Conservation (phyloP, 2,888 invertebrate genomes). For the Drosophila nr. perissopoda region DNA sequence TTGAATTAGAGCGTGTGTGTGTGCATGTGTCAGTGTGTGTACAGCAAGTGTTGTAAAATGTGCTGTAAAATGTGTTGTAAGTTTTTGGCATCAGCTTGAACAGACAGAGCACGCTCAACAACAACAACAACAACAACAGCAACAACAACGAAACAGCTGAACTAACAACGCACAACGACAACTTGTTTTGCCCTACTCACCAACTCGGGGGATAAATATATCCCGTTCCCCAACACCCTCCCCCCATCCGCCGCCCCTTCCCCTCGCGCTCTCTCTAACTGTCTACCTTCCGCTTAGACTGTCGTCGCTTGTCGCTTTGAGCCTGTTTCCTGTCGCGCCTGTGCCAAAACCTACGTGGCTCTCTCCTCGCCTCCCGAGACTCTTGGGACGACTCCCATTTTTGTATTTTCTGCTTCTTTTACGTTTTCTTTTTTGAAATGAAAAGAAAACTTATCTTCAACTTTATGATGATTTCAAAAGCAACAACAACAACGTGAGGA, state of each 20-base stretch:
- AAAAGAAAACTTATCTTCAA: conserved; percentile 81
- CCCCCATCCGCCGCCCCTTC: neutral
- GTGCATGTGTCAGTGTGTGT: conserved; percentile 21
- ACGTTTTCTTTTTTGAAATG: conserved; percentile 57
- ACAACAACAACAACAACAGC: neutral
- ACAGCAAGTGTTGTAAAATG: conserved; percentile 58
- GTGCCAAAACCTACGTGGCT: conserved; percentile 28
- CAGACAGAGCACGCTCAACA: conserved; percentile 40
- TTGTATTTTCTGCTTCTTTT: conserved; percentile 21
- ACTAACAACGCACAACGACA: conserved; percentile 31
- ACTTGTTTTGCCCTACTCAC: conserved; percentile 50
- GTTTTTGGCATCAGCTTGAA: conserved; percentile 65
- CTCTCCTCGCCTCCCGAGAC: conserved; percentile 30
- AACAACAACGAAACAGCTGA: conserved; percentile 28
- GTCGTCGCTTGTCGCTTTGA: conserved; percentile 56
- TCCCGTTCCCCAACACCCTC: neutral
- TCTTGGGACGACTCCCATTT: conserved; percentile 55
- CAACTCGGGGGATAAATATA: conserved; percentile 7
- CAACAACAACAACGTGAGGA: conserved; percentile 55
- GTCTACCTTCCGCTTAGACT: conserved; percentile 8
- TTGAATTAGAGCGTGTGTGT: conserved; percentile 66
- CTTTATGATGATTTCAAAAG: conserved; percentile 81
- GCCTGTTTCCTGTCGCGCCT: conserved; percentile 71
- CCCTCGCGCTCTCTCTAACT: neutral
- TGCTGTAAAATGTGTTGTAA: conserved; percentile 58